Percentiles rank a stretch among this genome's conserved stretches.
These are phyloP conservation scores for Petaurus breviceps DNA, from an alignment of 2,113 vertebrate species.

Conservation along the genomic window DNA sequence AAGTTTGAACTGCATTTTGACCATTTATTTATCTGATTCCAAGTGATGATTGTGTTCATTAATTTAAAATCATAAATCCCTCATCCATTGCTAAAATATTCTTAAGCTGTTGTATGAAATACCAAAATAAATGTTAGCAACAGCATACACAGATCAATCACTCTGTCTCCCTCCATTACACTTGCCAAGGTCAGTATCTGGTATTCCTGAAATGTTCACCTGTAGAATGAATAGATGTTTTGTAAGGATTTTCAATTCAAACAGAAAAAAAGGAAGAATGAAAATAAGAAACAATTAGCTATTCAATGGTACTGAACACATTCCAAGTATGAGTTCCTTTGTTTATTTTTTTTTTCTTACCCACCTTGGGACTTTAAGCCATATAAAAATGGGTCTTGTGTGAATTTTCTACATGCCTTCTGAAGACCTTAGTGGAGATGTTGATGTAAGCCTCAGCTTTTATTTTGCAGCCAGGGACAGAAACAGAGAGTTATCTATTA, in stretches of 20 bases:
- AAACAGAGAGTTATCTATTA: constrained; percentile 35
- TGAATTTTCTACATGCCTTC: constrained; percentile 46
- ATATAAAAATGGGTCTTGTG: background rate
- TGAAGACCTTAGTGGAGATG: background rate
- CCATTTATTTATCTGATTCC: constrained; percentile 16
- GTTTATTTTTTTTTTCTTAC: constrained; percentile 51
- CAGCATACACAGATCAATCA: constrained; percentile 46
- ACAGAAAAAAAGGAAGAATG: constrained; percentile 61
- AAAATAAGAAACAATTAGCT: constrained; percentile 70
- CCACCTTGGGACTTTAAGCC: constrained; percentile 54
- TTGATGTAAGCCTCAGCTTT: background rate
- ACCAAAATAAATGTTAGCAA: background rate
- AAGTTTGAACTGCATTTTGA: constrained; percentile 4
- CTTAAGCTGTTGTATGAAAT: constrained; percentile 22
- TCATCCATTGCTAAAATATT: constrained; percentile 49
- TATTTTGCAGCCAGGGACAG: background rate
- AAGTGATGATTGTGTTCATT: background rate
- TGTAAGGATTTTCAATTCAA: constrained; percentile 78
- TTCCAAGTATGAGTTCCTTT: constrained; percentile 49
- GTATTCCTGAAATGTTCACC: constrained; percentile 57
- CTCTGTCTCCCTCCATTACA: background rate
- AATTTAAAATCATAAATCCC: constrained; percentile 46
- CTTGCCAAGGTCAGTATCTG: constrained; percentile 68
- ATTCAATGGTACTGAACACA: constrained; percentile 49
- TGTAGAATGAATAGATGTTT: constrained; percentile 72